A percentile compares a stretch with the other conserved stretches of the same genome.
Evolutionary conservation across 2,113 vertebrate genomes (phyloP).

Genomic region (Paraplagusia blochii): DNA sequence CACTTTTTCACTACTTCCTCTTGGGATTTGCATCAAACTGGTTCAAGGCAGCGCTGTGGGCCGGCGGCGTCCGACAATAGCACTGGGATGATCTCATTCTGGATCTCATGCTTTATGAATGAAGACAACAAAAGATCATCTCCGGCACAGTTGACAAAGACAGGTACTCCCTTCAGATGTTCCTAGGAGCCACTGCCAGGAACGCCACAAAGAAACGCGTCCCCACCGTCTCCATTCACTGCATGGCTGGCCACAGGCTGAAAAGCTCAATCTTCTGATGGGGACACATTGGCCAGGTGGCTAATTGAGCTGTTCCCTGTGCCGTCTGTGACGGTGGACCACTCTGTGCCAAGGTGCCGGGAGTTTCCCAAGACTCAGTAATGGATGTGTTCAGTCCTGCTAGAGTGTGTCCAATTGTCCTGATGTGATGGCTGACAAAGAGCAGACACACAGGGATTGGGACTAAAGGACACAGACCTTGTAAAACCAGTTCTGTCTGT

Average conservation of each 20-base stretch:
- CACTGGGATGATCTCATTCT: constrained; percentile 36
- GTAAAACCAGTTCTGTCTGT: too few species aligned
- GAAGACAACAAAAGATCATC: constrained; percentile 19
- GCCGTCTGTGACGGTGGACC: constrained; percentile 59
- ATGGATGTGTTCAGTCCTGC: constrained; percentile 50
- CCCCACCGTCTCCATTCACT: constrained; percentile 20
- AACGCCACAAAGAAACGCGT: background rate
- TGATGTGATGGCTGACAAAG: constrained; percentile 32
- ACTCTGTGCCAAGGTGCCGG: constrained; percentile 59
- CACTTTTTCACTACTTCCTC: constrained; percentile 15
- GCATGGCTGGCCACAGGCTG: constrained; percentile 29
- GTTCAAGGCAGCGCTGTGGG: constrained; percentile 24
- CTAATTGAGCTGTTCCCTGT: constrained; percentile 68
- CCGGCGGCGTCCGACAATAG: constrained; percentile 25
- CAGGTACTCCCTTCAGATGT: constrained; percentile 23
- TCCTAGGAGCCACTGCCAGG: constrained; percentile 25
- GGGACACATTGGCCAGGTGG: constrained; percentile 52
- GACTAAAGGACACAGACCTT: constrained; percentile 28
- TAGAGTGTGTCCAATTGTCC: constrained; percentile 54
- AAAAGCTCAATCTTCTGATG: constrained; percentile 37
- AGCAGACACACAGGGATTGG: constrained; percentile 3
- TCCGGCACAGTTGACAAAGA: constrained; percentile 3
- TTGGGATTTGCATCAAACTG: constrained; percentile 6
- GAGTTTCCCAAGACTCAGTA: constrained; percentile 61
- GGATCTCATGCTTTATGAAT: constrained; percentile 18